These are phyloP conservation scores for Athrips mouffetella DNA, from an alignment of 2,888 invertebrate genomes.

Conservation along the genomic window DNA sequence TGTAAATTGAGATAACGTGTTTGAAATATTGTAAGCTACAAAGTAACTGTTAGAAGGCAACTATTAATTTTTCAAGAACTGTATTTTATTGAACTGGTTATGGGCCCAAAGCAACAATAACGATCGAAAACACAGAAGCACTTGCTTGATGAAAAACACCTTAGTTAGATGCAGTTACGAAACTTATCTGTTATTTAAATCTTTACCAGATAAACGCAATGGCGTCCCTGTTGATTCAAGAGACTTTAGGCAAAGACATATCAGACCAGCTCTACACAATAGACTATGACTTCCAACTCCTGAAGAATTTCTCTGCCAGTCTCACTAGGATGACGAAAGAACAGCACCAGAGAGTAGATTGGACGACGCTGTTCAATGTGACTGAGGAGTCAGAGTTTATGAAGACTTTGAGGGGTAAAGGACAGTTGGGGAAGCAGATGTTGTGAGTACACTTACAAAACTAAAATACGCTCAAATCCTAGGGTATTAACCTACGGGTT, in stretches of 20 bases:
- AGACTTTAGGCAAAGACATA: slow-evolving; percentile 64
- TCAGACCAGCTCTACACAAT: slow-evolving; percentile 54
- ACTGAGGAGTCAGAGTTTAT: slow-evolving; percentile 47
- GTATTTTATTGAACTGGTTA: no score
- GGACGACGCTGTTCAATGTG: slow-evolving; percentile 45
- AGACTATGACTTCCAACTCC: slow-evolving; percentile 51
- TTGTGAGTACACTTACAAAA: slow-evolving; percentile 46
- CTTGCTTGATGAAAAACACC: background rate
- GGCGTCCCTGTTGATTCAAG: slow-evolving; percentile 64
- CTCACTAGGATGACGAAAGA: slow-evolving; percentile 37
- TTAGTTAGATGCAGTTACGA: background rate
- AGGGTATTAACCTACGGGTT: background rate
- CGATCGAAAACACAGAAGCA: no score
- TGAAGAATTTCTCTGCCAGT: slow-evolving; percentile 49
- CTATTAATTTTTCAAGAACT: no score
- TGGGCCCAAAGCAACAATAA: no score
- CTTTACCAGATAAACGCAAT: slow-evolving; percentile 62
- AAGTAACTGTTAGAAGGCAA: no score
- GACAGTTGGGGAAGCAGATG: slow-evolving; percentile 54
- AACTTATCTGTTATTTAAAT: slow-evolving; percentile 4
- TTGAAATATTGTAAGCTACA: no score
- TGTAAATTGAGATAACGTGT: no score
- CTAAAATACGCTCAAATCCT: background rate
- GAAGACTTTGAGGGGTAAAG: slow-evolving; percentile 41
- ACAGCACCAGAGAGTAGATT: slow-evolving; percentile 34